A percentile compares a stretch with the other conserved stretches of the same genome.
Evolutionary conservation across 2,113 vertebrate species (phyloP).

Genomic region (Cichladusa arquata): DNA sequence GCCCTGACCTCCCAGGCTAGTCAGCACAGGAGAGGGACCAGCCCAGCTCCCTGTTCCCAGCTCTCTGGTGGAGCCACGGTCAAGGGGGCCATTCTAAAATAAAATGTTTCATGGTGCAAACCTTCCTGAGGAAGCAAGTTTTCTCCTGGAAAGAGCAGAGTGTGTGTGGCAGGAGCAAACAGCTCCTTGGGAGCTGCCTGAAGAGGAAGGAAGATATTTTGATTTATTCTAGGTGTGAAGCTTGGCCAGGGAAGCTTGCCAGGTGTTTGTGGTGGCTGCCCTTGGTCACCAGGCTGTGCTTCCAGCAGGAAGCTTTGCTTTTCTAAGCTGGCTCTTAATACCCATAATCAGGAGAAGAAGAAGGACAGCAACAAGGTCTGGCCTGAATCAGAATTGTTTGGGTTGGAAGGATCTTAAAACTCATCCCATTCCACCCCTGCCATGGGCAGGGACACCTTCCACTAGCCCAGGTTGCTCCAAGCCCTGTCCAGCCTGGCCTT

Average conservation of each 20-base stretch:
- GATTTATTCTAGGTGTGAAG: slow-evolving; percentile 56
- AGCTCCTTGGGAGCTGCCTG: background rate
- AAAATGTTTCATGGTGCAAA: background rate
- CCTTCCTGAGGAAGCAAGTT: slow-evolving; percentile 20
- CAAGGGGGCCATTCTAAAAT: background rate
- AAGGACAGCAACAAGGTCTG: background rate
- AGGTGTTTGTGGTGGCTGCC: slow-evolving; percentile 28
- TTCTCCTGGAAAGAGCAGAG: background rate
- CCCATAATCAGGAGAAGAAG: background rate
- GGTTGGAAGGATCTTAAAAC: background rate
- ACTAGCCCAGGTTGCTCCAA: rapidly evolving
- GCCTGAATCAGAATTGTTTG: background rate
- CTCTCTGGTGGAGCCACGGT: rapidly evolving
- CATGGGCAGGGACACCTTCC: background rate
- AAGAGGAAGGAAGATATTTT: slow-evolving; percentile 55
- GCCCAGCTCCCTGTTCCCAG: background rate
- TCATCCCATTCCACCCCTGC: background rate
- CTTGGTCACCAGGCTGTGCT: background rate
- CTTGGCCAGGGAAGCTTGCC: slow-evolving; percentile 21
- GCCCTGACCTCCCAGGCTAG: background rate
- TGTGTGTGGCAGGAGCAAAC: background rate
- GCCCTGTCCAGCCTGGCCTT: rapidly evolving
- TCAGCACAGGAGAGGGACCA: background rate
- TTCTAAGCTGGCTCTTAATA: background rate
- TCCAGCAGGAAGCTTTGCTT: background rate